Conservation (phyloP, 2,797 vertebrate genomes). For the Cheirogaleus major region DNA sequence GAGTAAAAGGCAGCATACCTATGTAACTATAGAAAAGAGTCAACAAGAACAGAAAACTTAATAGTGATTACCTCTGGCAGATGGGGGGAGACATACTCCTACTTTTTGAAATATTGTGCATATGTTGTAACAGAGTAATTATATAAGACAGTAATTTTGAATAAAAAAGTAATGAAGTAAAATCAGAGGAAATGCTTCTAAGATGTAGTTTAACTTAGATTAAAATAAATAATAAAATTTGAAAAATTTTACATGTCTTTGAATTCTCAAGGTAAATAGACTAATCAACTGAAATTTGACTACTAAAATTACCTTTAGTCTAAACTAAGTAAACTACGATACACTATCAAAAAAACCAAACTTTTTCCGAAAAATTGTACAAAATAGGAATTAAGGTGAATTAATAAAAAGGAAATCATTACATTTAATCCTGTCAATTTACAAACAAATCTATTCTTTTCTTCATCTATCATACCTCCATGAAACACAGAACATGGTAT, state of each 20-base stretch:
- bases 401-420: not conserved
- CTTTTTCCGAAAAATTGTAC: not conserved
- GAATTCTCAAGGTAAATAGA: constrained; percentile 30
- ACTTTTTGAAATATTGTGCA: not conserved
- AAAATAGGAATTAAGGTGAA: constrained; percentile 19
- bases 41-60: not conserved
- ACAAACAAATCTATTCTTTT: not conserved
- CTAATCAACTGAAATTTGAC: not conserved
- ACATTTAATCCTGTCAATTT: constrained; percentile 16
- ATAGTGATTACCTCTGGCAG: not conserved
- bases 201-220: not conserved
- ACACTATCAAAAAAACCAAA: not conserved
- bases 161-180: constrained; percentile 13
- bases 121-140: not conserved
- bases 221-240: constrained; percentile 47
- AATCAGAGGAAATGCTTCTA: constrained; percentile 24
- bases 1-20: not conserved
- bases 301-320: not conserved
- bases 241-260: not conserved
- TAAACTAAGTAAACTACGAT: not conserved
- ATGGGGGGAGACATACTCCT: not conserved
- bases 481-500: constrained; percentile 22
- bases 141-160: not conserved
- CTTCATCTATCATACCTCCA: not conserved
- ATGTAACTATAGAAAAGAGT: not conserved